Conservation (phyloP, 2,888 invertebrate species). For the Leucophenga maculata region DNA sequence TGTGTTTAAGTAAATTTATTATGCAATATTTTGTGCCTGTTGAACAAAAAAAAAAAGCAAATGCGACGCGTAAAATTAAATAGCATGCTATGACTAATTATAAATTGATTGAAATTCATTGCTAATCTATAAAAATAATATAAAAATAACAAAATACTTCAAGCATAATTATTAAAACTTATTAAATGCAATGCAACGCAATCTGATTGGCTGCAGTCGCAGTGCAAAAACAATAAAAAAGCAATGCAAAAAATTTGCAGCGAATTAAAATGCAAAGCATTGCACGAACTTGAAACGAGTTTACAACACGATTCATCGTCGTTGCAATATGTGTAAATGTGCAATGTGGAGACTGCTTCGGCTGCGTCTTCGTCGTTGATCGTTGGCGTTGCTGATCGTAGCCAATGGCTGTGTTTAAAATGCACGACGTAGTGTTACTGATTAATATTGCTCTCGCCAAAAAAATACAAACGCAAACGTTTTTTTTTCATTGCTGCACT, state of each 20-base stretch:
- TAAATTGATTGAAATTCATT: conserved; percentile 27
- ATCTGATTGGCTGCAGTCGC: background rate
- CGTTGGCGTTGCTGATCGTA: background rate
- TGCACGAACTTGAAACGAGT: conserved; percentile 3
- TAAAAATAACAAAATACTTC: background rate
- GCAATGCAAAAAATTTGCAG: background rate
- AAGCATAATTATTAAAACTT: background rate
- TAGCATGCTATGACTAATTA: conserved; percentile 26
- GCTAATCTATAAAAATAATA: background rate
- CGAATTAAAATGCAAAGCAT: background rate
- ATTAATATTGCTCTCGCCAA: too few relatives aligned
- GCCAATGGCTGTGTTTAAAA: too few relatives aligned
- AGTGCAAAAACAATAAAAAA: background rate
- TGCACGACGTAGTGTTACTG: too few relatives aligned
- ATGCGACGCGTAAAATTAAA: conserved; percentile 25
- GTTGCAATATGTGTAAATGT: background rate
- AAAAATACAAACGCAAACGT: too few relatives aligned
- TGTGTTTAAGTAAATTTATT: conserved; percentile 37
- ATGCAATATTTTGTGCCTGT: conserved; percentile 48
- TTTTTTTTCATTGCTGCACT: too few relatives aligned
- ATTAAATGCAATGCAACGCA: background rate
- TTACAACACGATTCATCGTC: background rate
- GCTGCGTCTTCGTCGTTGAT: background rate
- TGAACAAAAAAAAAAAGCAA: conserved; percentile 33
- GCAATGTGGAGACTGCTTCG: background rate